A percentile compares a stretch with the other conserved stretches of the same genome.
These are phyloP conservation scores for Pantelozetes paolii DNA, from an alignment of 2,888 invertebrate species.

Conservation along the genomic window DNA sequence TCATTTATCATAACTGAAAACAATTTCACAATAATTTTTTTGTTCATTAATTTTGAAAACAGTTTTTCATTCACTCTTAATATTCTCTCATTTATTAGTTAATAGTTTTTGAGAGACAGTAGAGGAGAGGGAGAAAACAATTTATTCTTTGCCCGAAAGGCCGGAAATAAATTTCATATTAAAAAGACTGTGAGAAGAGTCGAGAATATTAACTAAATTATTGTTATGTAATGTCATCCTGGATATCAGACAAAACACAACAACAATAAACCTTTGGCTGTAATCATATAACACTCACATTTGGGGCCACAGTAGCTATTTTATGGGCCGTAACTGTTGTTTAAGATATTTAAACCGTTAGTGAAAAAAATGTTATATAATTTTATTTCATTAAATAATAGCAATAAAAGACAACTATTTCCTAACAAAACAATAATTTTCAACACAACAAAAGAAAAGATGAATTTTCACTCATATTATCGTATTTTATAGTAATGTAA, in stretches of 20 bases:
- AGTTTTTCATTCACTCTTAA: neutral
- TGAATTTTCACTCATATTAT: neutral
- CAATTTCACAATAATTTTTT: neutral
- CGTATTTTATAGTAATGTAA: conserved; percentile 14
- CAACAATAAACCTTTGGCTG: too few species aligned
- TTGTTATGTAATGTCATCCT: neutral
- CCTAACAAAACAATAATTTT: neutral
- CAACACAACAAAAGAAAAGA: conserved; percentile 5
- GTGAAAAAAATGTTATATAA: conserved; percentile 8
- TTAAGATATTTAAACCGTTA: conserved; percentile 18
- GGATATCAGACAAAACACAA: neutral
- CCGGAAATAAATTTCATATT: conserved; percentile 22
- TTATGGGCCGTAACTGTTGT: conserved; percentile 17
- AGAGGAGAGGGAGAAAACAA: neutral
- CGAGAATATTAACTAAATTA: neutral
- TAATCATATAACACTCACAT: too few species aligned
- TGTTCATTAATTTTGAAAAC: neutral
- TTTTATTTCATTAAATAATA: conserved; percentile 31
- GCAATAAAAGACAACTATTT: conserved; percentile 27
- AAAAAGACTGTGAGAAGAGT: neutral
- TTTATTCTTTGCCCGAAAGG: neutral
- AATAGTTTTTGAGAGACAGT: neutral
- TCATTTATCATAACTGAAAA: neutral
- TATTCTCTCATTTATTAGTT: neutral
- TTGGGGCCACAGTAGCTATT: neutral